Base-by-base conservation (phyloP, 2,797 vertebrate species). In the Myotis planiceps region DNA sequence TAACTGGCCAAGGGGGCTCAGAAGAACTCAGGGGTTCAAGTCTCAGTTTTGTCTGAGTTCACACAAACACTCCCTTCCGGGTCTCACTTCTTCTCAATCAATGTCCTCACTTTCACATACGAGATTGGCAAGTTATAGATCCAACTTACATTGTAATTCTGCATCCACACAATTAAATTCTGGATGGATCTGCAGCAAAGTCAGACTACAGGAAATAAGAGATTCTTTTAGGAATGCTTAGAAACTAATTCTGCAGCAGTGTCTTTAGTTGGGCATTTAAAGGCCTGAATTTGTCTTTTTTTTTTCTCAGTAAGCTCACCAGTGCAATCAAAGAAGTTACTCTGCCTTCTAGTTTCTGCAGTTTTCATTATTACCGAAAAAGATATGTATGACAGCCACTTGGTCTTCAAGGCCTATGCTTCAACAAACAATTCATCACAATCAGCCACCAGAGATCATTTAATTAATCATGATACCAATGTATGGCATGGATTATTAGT, bases 381-480 rank as follows among this genome's bases (percentile, higher is more conserved):
- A 75, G 18, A 69, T 55, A 39, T 2, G 0, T 27, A 49, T 49
- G 34, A 74, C 27, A 71, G 75, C 14, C 39, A 51, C 27, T 65
- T 72, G 14, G 10, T 82, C 18, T 71, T 47, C 15, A 92, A 95
- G 81, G 75, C 18, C 69, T 63, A 82, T 71, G 45, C 51, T 86
- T 87, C 18, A 71, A 53, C 29, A 63, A 86, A 85, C 7, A 85
- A 47, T 93, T 95, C 49, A 58, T 92, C 65, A 51, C n/a, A 68
- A 58, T 92, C 65, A 72, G 80, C 53, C 27, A 89, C 1, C 85
- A 81, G 32, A 81, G 45, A 65, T 34, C 9, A 85, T 85, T 89
- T 84, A 92, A 80, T 89, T 71, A 86, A 81, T 81, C 80, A 65
- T 89, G 68, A 94, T 34, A 89, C 21, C 18, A 69, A n/a, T 27